These are phyloP conservation scores for Champsocephalus gunnari DNA, from an alignment of 2,797 vertebrate species.

Conservation along the genomic window DNA sequence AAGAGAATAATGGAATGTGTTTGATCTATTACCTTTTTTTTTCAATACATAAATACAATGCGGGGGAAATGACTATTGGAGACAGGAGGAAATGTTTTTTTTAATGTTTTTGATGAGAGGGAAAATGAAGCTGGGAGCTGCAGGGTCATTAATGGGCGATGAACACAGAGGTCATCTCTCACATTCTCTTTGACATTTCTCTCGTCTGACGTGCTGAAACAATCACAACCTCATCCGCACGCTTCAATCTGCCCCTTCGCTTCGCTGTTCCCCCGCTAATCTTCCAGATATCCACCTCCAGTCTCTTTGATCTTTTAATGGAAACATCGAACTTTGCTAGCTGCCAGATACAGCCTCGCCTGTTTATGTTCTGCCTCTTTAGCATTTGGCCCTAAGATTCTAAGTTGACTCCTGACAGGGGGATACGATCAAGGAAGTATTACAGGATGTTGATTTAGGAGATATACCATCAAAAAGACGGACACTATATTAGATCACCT, in stretches of 20 bases:
- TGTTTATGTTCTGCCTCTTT: slow-evolving; percentile 20
- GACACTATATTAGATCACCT: not conserved
- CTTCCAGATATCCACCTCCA: slow-evolving; percentile 63
- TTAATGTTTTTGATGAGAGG: slow-evolving; percentile 79
- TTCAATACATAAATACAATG: slow-evolving; percentile 89
- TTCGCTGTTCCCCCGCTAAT: slow-evolving; percentile 46
- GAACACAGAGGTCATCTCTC: slow-evolving; percentile 82
- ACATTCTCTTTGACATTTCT: slow-evolving; percentile 78
- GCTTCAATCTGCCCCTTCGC: slow-evolving; percentile 34
- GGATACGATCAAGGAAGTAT: not conserved
- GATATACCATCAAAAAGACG: not conserved
- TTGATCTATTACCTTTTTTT: slow-evolving; percentile 89
- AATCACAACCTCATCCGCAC: slow-evolving; percentile 63
- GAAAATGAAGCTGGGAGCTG: slow-evolving; percentile 81
- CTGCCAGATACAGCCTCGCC: slow-evolving; percentile 2
- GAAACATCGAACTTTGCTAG: slow-evolving; percentile 55
- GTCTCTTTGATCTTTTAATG: slow-evolving; percentile 59
- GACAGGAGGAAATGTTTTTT: slow-evolving; percentile 82
- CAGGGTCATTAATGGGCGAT: slow-evolving; percentile 81
- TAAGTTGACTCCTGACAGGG: not conserved
- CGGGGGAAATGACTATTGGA: slow-evolving; percentile 84
- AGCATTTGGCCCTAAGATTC: slow-evolving; percentile 12
- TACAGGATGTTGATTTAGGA: not conserved
- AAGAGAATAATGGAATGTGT: slow-evolving; percentile 90
- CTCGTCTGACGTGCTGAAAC: slow-evolving; percentile 74